A percentile compares a stretch with the other conserved stretches of the same genome.
phyloP scores from a whole-genome alignment of 2,113 vertebrate genomes.

The Panthera leo region DNA sequence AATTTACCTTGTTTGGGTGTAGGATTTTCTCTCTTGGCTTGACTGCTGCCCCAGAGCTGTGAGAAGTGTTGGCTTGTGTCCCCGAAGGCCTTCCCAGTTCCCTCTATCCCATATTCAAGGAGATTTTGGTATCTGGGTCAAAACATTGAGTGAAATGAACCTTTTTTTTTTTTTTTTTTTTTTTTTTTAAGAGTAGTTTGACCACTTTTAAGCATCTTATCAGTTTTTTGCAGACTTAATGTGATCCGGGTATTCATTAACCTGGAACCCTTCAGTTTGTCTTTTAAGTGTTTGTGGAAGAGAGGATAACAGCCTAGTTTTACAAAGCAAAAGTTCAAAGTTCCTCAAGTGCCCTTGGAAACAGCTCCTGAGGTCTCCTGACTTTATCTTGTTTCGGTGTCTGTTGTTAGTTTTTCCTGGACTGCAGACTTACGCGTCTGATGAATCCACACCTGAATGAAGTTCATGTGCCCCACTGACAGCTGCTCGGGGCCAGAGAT shows the following conservation, averaged over 20 bases:
- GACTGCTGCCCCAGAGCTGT: neutral
- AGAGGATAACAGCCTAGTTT: neutral
- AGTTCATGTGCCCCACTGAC: neutral
- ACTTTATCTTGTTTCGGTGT: neutral
- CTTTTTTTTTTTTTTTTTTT: no score
- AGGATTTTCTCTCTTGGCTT: neutral
- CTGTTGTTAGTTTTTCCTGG: neutral
- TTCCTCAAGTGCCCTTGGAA: neutral
- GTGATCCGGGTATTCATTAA: conserved; percentile 69
- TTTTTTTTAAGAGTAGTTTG: conserved; percentile 24
- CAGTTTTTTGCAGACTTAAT: conserved; percentile 60
- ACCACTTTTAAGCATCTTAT: conserved; percentile 18
- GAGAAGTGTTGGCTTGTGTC: fast-evolving
- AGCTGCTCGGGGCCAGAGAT: fast-evolving
- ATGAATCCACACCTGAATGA: neutral
- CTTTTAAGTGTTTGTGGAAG: neutral
- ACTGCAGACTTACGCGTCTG: neutral
- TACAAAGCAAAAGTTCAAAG: conserved; percentile 47
- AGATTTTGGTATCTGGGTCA: neutral
- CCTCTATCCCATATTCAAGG: neutral
- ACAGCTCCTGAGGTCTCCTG: neutral
- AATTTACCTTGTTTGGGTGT: neutral
- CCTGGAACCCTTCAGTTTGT: conserved; percentile 27
- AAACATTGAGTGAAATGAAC: neutral
- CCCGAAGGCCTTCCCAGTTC: neutral